Percentiles rank a stretch among this genome's conserved stretches.
Conservation (phyloP, 2,888 invertebrate species). For the Liopterus haemorrhoidalis region DNA sequence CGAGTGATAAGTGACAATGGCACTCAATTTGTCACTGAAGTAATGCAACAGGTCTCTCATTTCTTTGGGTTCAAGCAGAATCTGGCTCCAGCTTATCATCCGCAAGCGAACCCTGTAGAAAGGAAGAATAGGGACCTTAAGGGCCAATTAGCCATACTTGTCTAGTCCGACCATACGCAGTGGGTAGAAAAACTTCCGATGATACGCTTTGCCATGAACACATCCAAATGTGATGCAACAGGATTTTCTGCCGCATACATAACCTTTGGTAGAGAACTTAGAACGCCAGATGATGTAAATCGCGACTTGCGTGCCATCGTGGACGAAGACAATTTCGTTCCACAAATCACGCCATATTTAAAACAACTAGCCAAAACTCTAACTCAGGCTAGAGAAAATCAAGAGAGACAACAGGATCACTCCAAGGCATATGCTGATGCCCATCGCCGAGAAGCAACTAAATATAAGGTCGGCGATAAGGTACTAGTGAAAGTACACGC, state of each 20-base stretch:
- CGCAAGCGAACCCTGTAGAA: slow-evolving; percentile 37
- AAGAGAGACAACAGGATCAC: slow-evolving; percentile 21
- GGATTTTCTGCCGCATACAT: slow-evolving; percentile 31
- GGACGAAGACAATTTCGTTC: slow-evolving; percentile 30
- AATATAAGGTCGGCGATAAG: slow-evolving; percentile 24
- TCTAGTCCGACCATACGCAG: slow-evolving; percentile 26
- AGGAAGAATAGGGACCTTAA: slow-evolving; percentile 35
- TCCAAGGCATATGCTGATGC: slow-evolving; percentile 24
- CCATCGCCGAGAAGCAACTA: slow-evolving; percentile 18
- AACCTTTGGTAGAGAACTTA: slow-evolving; percentile 33
- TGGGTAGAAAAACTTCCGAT: slow-evolving; percentile 31
- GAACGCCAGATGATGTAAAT: slow-evolving; percentile 23
- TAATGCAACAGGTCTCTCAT: slow-evolving; percentile 36
- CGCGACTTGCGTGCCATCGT: slow-evolving; percentile 27
- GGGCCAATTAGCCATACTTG: slow-evolving; percentile 30
- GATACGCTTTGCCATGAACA: slow-evolving; percentile 33
- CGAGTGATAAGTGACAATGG: slow-evolving; percentile 40
- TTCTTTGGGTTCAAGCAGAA: slow-evolving; percentile 27
- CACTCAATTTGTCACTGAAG: slow-evolving; percentile 35
- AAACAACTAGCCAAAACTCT: slow-evolving; percentile 9
- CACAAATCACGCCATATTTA: slow-evolving; percentile 32
- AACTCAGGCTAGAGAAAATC: slow-evolving; percentile 18
- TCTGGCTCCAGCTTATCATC: slow-evolving; percentile 37
- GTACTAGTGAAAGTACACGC: too few species aligned
- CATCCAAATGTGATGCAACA: slow-evolving; percentile 24